Conservation (phyloP, 2,888 invertebrate genomes). For the Ametastegia equiseti region DNA sequence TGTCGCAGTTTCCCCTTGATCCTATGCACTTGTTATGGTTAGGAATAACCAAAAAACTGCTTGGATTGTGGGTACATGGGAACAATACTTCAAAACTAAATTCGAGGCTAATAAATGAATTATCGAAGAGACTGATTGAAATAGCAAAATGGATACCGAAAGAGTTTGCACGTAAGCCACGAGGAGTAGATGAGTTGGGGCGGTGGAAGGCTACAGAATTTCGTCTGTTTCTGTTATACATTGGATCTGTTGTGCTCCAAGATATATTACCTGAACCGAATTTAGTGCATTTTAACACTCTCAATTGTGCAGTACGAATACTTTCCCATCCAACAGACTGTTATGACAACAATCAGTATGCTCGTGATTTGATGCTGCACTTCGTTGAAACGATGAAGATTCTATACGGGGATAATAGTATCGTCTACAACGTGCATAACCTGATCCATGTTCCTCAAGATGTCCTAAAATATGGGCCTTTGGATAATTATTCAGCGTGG, state of each 20-base stretch:
- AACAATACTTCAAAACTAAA: conserved; percentile 18
- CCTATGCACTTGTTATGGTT: conserved; percentile 59
- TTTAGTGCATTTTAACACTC: neutral
- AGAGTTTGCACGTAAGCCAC: conserved; percentile 60
- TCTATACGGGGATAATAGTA: too few species aligned
- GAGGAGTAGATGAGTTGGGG: conserved; percentile 31
- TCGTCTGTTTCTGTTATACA: neutral
- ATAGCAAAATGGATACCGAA: conserved; percentile 50
- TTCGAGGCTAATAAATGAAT: neutral
- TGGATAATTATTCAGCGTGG: too few species aligned
- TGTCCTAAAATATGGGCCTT: too few species aligned
- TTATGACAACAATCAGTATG: neutral
- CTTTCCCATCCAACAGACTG: neutral
- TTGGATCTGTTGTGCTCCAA: neutral
- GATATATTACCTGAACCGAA: neutral
- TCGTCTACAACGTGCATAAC: too few species aligned
- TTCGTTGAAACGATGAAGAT: neutral
- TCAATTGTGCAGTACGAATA: neutral
- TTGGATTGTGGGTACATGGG: conserved; percentile 54
- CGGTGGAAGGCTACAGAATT: neutral
- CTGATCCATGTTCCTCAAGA: too few species aligned
- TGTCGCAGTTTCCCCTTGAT: conserved; percentile 56
- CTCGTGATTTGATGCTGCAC: neutral
- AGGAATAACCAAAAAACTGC: conserved; percentile 55
- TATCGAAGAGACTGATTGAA: conserved; percentile 32